A percentile compares a stretch with the other conserved stretches of the same genome.
phyloP scores from a whole-genome alignment of 2,113 vertebrate species.

The Calidris pugnax region DNA sequence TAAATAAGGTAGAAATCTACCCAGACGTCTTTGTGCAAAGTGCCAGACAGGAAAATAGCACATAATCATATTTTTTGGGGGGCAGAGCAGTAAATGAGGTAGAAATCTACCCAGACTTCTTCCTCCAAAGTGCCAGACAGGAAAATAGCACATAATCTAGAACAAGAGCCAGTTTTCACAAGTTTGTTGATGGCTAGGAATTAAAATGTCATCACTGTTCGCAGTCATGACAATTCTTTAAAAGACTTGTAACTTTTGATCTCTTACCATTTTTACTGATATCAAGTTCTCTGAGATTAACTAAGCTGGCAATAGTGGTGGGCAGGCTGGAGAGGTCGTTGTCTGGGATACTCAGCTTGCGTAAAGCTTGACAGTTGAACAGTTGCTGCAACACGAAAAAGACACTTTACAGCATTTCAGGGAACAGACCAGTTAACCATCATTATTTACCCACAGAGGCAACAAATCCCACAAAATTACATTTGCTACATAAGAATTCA shows the following conservation, averaged over 20 bases:
- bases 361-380: constrained; percentile 96
- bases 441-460: neutral
- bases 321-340: constrained; percentile 97
- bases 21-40: neutral
- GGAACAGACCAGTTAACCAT: neutral
- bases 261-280: constrained; percentile 98
- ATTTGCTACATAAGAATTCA: fast-evolving
- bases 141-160: neutral
- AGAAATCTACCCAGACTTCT: neutral
- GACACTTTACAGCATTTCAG: neutral
- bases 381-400: constrained; percentile 86
- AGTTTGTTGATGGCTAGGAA: fast-evolving
- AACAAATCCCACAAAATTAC: neutral
- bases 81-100: neutral
- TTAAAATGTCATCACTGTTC: fast-evolving
- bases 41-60: neutral
- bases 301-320: constrained; percentile 94
- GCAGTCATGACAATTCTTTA: neutral
- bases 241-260: neutral
- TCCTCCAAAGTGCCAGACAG: neutral
- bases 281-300: constrained; percentile 97
- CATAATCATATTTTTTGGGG: too few species aligned
- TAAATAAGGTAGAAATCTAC: neutral
- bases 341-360: constrained; percentile 97
- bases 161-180: neutral